These are phyloP conservation scores for Cebidichthys violaceus DNA, from an alignment of 2,113 vertebrate genomes.

Conservation along the genomic window DNA sequence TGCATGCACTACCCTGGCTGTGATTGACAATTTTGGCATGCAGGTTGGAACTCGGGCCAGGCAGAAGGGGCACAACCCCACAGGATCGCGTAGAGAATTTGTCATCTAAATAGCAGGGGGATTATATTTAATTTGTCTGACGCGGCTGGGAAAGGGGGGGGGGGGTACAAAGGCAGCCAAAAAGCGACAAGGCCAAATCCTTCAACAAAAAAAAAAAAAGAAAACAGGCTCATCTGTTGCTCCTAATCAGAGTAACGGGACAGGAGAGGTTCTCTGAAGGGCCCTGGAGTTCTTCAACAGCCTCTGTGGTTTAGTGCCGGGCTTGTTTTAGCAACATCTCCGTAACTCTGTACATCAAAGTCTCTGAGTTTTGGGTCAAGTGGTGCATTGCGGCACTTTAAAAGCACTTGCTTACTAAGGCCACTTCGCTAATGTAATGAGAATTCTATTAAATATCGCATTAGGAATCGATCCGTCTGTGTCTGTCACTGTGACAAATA, in stretches of 20 bases:
- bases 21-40: conserved; percentile 80
- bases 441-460: conserved; percentile 48
- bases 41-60: conserved; percentile 63
- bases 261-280: conserved; percentile 60
- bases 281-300: conserved; percentile 35
- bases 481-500: conserved; percentile 64
- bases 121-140: conserved; percentile 80
- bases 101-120: conserved; percentile 79
- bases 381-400: conserved; percentile 66
- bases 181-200: conserved; percentile 78
- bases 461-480: conserved; percentile 58
- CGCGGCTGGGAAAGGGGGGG: conserved; percentile 45
- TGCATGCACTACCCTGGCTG: conserved; percentile 52
- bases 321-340: conserved; percentile 37
- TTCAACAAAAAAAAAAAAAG: conserved; percentile 67
- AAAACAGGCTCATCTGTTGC: conserved; percentile 64
- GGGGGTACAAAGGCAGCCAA: conserved; percentile 71
- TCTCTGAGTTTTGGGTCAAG: conserved; percentile 36
- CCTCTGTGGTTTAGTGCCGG: conserved; percentile 32
- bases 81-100: conserved; percentile 75
- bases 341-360: conserved; percentile 32
- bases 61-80: conserved; percentile 62
- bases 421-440: conserved; percentile 74
- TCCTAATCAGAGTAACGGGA: conserved; percentile 65
- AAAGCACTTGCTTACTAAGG: conserved; percentile 37